phyloP scores from a whole-genome alignment of 92 coral and sea anemone species.

The Palythoa caribaeorum region DNA sequence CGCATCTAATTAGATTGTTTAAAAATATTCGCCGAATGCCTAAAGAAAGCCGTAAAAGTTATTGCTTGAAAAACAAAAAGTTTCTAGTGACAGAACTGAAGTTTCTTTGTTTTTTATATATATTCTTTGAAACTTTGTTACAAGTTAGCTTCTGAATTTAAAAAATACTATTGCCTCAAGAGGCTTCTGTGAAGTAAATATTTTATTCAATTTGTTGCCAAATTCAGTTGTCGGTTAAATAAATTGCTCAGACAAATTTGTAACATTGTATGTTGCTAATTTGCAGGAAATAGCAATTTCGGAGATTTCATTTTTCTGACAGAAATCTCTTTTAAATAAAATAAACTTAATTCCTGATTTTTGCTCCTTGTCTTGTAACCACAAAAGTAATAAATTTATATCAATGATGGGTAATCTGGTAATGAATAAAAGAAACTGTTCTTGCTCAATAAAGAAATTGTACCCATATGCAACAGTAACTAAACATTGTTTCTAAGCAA shows the following conservation, averaged over 20 bases:
- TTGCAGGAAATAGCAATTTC: slow-evolving; percentile 7
- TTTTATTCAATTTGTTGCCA: slow-evolving; percentile 1
- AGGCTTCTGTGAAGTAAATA: neutral
- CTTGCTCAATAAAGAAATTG: too few species aligned
- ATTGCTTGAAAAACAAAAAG: too few species aligned
- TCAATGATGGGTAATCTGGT: neutral
- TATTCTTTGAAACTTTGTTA: too few species aligned
- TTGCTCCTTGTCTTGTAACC: slow-evolving; percentile 1
- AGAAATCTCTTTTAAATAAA: neutral
- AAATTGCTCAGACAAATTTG: slow-evolving; percentile 8
- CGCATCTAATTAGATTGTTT: too few species aligned
- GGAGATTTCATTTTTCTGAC: neutral
- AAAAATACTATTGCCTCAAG: neutral
- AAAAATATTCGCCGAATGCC: too few species aligned
- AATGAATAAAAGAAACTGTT: too few species aligned
- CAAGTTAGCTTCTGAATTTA: too few species aligned
- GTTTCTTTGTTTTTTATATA: too few species aligned
- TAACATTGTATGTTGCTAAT: slow-evolving; percentile 26
- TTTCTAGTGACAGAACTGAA: too few species aligned
- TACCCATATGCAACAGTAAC: too few species aligned
- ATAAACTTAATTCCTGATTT: neutral
- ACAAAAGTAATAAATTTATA: slow-evolving; percentile 24
- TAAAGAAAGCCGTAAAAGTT: too few species aligned
- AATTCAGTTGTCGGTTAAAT: neutral
- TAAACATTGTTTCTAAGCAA: too few species aligned